Evolutionary conservation across 2,888 invertebrate species (phyloP).

Genomic region (Drosophila infuscata): DNA sequence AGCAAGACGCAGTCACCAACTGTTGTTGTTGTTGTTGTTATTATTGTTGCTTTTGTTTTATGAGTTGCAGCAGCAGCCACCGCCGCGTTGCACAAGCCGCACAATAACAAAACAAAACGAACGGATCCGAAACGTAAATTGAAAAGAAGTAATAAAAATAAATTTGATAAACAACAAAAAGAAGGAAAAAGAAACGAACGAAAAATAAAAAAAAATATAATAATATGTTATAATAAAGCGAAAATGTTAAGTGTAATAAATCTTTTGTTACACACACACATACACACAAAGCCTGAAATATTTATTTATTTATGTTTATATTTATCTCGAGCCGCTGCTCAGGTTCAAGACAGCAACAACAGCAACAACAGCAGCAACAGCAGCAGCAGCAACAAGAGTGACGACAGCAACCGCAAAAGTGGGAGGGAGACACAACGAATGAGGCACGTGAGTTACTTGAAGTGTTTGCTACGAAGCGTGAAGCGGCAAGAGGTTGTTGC

Average conservation of each 20-base stretch:
- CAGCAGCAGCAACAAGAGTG: constrained; percentile 16
- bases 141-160: constrained; percentile 78
- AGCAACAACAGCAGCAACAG: constrained; percentile 14
- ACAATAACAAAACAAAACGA: constrained; percentile 65
- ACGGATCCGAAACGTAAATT: constrained; percentile 56
- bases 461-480: constrained; percentile 63
- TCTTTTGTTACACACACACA: constrained; percentile 67
- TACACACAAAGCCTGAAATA: constrained; percentile 52
- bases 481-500: constrained; percentile 73
- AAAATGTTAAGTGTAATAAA: constrained; percentile 76
- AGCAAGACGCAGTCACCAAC: constrained; percentile 42
- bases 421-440: constrained; percentile 14
- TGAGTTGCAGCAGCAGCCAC: constrained; percentile 58
- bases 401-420: constrained; percentile 7
- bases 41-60: constrained; percentile 56
- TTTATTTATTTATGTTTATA: constrained; percentile 71
- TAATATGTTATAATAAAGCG: constrained; percentile 57
- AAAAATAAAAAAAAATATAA: constrained; percentile 25
- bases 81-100: constrained; percentile 65
- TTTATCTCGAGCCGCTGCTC: constrained; percentile 41
- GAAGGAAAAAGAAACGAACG: constrained; percentile 28
- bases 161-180: constrained; percentile 58
- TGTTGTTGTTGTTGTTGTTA: constrained; percentile 10
- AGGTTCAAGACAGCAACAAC: constrained; percentile 69
- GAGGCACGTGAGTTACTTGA: constrained; percentile 28